Base-by-base conservation (phyloP, 2,113 vertebrate species). In the Alectura lathami region DNA sequence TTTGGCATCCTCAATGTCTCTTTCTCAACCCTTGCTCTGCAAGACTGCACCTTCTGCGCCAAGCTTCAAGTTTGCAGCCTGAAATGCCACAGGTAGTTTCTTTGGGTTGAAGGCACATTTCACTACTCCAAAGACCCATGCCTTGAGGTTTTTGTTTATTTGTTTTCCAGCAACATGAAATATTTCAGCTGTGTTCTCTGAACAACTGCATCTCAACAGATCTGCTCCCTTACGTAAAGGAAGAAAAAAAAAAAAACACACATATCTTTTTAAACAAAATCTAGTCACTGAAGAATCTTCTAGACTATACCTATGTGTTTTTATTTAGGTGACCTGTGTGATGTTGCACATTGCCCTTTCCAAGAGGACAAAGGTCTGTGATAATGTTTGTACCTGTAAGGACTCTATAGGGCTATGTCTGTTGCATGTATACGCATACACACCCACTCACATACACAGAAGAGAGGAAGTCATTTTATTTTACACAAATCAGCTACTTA, bases 401-500 rank as follows among this genome's bases (percentile, higher is more conserved):
- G 81, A 86, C 96, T 94, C 64, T 94, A 95, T 97, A 96, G 95
- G 96, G 92, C 97, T 97, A 96, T 94, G 95, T 97, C 97, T 97
- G 96, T 94, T 94, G 64, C 80, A 51, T 32, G 42, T 86, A 67
- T 81, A 86, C 2, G 43, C 2, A 34, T 83, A 15, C 82, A 42
- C 48, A 15, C 18, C 1, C 38, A 60, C 87, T 87, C 45, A 80
- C 63, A 30, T 83, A 94, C 96, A 86, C 88, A 40, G 68, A 94
- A 87, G 62, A 97, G 97, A 97, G 97, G 97, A 98, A 97, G 97
- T 97, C 64, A 95, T 98, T 98, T 98, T 98, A 98, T 98, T 98
- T 98, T 98, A 98, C 97, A 97, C 97, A 98, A 98, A 98, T 98
- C 98, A 98, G 97, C 97, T 98, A 97, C 98, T 98, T 98, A 98